Base-by-base conservation (phyloP, 2,888 invertebrate genomes). In the Oscheius sp. region DNA sequence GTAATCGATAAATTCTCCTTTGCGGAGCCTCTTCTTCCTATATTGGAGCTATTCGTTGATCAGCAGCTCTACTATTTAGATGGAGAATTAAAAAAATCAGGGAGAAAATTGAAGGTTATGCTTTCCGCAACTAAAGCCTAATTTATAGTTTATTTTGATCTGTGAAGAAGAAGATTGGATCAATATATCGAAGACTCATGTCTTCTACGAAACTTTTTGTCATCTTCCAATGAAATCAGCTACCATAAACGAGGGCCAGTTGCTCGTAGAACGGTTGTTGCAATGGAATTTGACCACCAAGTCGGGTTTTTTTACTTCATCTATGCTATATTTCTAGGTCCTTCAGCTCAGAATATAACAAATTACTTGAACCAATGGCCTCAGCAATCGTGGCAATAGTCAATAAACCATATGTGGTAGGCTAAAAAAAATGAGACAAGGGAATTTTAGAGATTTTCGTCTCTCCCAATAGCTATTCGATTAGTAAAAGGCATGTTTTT, bases 41-140 rank as follows among this genome's bases (percentile, higher is more conserved):
- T 82, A 6, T 68, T 82, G 12, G 82, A 82, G 54, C 66, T 82
- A 49, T 80, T 79, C 30, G 73, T 78, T 14, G 81, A 82, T 57
- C 78, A 78, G 36, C 72, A 67, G 50, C 65, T 69, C 41, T 71
- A 71, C 38, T 70, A 74, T 71, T 51, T 61, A 22, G 63, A 80
- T 14, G 70, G 72, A n/a, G 65, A 68, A 41, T 30, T 74, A 38
- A 68, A 71, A 28, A 65, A 67, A 49, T 77, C 73, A 5, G 72
- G 67, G 24, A 20, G 45, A 9, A 71, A 73, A 9, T 47, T 78
- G 8, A 47, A 75, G 47, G 77, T 75, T 45, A 41, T 41, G 24
- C 22, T 20, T 6, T 57, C 12, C 26, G 20, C 49, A 12, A 12
- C 14, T 49, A 22, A 24, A 3, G 3, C n/a, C n/a, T 33, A 8